Percentiles rank a stretch among this genome's conserved stretches.
Evolutionary conservation across 2,797 vertebrate species (phyloP).

Genomic region (Anolis apletophallus): DNA sequence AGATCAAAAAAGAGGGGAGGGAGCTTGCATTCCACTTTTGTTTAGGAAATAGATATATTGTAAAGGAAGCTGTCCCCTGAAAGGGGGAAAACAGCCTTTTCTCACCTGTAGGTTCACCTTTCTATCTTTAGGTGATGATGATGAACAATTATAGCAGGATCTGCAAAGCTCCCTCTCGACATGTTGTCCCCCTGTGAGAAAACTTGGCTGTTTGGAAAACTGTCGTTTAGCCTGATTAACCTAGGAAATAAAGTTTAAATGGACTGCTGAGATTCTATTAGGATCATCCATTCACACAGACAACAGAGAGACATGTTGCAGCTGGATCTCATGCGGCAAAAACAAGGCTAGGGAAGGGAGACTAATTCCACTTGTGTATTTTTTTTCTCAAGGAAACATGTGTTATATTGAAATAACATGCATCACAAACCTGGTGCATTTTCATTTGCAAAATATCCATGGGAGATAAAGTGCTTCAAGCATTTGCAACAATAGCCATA

Average conservation of each 20-base stretch:
- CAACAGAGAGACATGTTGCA: conserved; percentile 65
- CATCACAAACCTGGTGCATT: not conserved
- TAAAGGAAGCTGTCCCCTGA: conserved; percentile 41
- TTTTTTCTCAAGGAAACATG: conserved; percentile 36
- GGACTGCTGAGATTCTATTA: conserved; percentile 69
- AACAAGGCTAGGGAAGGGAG: conserved; percentile 68
- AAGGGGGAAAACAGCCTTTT: conserved; percentile 40
- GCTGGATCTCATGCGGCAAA: conserved; percentile 74
- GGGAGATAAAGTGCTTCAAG: not conserved
- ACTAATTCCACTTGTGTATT: conserved; percentile 64
- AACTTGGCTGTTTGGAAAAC: conserved; percentile 59
- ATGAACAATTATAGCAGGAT: conserved; percentile 46
- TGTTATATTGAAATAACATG: accelerated
- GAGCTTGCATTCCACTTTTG: conserved; percentile 68
- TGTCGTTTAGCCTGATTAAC: conserved; percentile 76
- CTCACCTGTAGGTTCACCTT: conserved; percentile 43
- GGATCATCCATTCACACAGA: conserved; percentile 64
- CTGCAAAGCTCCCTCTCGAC: conserved; percentile 22
- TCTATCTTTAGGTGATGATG: conserved; percentile 37
- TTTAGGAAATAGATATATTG: conserved; percentile 58
- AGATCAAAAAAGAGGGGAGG: conserved; percentile 71
- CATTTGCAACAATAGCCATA: no score
- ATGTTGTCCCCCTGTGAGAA: conserved; percentile 45
- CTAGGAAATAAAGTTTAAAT: conserved; percentile 75
- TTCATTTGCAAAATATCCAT: not conserved